These are phyloP conservation scores for Plecotus auritus DNA, from an alignment of 2,113 vertebrate species.

Conservation along the genomic window DNA sequence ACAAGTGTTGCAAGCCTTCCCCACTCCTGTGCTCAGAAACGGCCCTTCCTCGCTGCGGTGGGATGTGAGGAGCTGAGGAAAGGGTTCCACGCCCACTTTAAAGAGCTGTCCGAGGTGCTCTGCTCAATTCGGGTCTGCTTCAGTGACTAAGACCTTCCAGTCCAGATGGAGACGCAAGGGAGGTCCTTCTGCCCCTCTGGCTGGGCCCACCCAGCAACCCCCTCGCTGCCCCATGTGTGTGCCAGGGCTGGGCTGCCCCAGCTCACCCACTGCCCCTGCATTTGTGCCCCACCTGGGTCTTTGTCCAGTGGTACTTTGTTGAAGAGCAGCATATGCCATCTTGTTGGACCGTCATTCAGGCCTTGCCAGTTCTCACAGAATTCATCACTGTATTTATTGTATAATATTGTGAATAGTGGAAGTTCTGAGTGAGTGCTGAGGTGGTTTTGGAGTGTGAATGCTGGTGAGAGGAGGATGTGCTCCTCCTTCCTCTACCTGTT, in stretches of 20 bases:
- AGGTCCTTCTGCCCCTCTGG: not conserved
- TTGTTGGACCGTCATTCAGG: conserved; percentile 38
- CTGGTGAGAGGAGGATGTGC: not conserved
- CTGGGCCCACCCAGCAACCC: not conserved
- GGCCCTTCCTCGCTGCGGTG: not conserved
- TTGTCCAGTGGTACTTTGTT: not conserved
- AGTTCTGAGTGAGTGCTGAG: conserved; percentile 24
- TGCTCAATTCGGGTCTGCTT: not conserved
- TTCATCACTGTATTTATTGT: conserved; percentile 76
- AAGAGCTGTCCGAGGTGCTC: conserved; percentile 45
- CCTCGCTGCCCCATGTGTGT: not conserved
- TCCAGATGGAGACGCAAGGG: not conserved
- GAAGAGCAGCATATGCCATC: conserved; percentile 34
- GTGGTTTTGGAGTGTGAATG: not conserved
- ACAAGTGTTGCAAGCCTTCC: not conserved
- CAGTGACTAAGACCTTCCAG: not conserved
- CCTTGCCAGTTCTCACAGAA: not conserved
- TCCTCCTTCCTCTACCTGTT: not conserved
- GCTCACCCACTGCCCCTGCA: not conserved
- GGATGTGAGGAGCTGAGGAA: not conserved
- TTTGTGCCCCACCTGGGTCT: not conserved
- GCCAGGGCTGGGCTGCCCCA: conserved; percentile 35
- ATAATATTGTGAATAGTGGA: conserved; percentile 79
- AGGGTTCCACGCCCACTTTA: fast-evolving
- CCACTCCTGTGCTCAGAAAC: not conserved